These are phyloP conservation scores for Drosophila atripex DNA, from an alignment of 2,888 invertebrate genomes.

Conservation along the genomic window DNA sequence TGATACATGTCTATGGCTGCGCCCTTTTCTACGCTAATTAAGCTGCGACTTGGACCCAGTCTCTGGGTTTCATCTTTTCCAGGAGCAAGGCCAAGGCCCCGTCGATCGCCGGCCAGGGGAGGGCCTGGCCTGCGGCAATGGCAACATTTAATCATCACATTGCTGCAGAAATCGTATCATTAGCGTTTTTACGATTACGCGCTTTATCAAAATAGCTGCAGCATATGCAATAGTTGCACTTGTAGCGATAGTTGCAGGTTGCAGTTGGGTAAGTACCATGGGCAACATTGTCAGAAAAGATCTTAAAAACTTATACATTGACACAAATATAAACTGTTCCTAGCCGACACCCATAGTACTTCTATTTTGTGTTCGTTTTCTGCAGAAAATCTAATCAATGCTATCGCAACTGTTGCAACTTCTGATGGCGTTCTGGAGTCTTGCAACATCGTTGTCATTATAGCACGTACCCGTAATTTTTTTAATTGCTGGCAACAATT, in stretches of 20 bases:
- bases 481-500: slow-evolving; percentile 79
- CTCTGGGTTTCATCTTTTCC: slow-evolving; percentile 11
- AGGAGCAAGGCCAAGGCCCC: slow-evolving; percentile 33
- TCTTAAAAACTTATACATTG: too few relatives aligned
- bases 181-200: slow-evolving; percentile 79
- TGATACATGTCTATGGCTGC: slow-evolving; percentile 75
- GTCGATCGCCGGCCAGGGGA: slow-evolving; percentile 34
- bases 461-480: slow-evolving; percentile 80
- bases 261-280: slow-evolving; percentile 21
- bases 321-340: not conserved
- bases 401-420: slow-evolving; percentile 50
- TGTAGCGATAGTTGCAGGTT: slow-evolving; percentile 32
- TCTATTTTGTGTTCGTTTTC: slow-evolving; percentile 38
- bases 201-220: slow-evolving; percentile 74
- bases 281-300: not conserved
- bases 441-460: slow-evolving; percentile 47
- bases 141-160: slow-evolving; percentile 78
- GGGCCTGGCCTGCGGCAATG: slow-evolving; percentile 23
- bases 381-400: slow-evolving; percentile 72
- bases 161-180: slow-evolving; percentile 77
- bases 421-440: slow-evolving; percentile 16
- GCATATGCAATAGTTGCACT: slow-evolving; percentile 22
- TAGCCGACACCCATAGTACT: not conserved
- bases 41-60: slow-evolving; percentile 43
- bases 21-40: slow-evolving; percentile 76